These are phyloP conservation scores for Xiphophorus maculatus DNA, from an alignment of 2,113 vertebrate genomes.

Conservation along the genomic window DNA sequence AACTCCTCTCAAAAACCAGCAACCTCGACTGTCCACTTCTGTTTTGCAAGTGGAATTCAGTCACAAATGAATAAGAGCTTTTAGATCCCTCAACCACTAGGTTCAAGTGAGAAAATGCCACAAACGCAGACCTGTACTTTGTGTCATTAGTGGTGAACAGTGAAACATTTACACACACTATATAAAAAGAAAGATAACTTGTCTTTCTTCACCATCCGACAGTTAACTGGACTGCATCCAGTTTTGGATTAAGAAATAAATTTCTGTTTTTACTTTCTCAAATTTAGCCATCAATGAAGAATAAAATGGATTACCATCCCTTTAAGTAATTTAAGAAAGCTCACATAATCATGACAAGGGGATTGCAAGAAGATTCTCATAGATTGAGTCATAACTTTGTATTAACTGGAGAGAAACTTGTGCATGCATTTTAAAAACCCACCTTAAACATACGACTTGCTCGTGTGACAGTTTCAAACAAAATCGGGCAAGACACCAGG, in stretches of 20 bases:
- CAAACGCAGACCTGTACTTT: slow-evolving; percentile 6
- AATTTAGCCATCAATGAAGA: too few species aligned
- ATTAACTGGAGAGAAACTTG: not conserved
- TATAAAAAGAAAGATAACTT: not conserved
- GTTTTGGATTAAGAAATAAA: too few species aligned
- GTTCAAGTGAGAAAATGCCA: slow-evolving; percentile 27
- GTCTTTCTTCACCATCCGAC: not conserved
- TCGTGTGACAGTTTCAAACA: not conserved
- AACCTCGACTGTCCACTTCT: slow-evolving; percentile 42
- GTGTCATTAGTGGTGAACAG: slow-evolving; percentile 6
- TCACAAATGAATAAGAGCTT: slow-evolving; percentile 40
- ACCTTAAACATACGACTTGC: not conserved
- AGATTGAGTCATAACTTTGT: not conserved
- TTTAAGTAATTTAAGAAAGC: not conserved
- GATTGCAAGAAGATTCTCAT: not conserved
- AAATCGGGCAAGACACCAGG: not conserved
- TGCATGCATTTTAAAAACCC: not conserved
- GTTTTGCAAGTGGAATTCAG: slow-evolving; percentile 26
- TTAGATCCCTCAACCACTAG: slow-evolving; percentile 38
- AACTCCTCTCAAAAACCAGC: slow-evolving; percentile 41
- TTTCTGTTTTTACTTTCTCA: too few species aligned
- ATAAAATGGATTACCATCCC: too few species aligned
- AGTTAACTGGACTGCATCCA: too few species aligned
- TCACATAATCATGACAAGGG: not conserved
- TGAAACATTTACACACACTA: not conserved